These are phyloP conservation scores for Phaethon lepturus DNA, from an alignment of 2,113 vertebrate species.

Conservation along the genomic window DNA sequence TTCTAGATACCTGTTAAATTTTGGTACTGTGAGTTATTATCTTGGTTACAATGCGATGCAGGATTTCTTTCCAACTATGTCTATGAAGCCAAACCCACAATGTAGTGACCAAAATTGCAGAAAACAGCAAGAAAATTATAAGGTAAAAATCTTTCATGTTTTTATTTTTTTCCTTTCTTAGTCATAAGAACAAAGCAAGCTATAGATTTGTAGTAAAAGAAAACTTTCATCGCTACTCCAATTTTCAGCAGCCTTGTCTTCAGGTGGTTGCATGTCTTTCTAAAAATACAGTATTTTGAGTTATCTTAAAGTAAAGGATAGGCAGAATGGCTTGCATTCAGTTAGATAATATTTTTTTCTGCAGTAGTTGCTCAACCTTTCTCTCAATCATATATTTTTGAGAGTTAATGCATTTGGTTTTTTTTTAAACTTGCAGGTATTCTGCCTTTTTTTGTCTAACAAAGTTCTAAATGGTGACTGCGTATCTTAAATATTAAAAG, in stretches of 20 bases:
- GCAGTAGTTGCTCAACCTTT: background rate
- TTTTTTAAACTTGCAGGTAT: background rate
- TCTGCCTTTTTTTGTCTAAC: background rate
- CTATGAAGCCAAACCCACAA: slow-evolving; percentile 94
- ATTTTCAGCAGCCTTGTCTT: background rate
- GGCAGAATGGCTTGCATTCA: background rate
- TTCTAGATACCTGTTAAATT: slow-evolving; percentile 89
- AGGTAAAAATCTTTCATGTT: slow-evolving; percentile 71
- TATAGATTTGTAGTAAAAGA: background rate
- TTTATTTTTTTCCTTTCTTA: background rate
- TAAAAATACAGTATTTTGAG: background rate
- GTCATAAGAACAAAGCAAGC: background rate
- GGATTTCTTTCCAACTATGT: slow-evolving; percentile 96
- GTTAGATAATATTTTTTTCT: background rate
- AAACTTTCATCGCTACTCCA: fast-evolving
- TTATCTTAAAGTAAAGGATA: background rate
- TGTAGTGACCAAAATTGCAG: slow-evolving; percentile 90
- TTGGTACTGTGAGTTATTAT: slow-evolving; percentile 94
- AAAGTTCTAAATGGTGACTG: background rate
- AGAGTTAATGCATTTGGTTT: background rate
- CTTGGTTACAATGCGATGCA: slow-evolving; percentile 98
- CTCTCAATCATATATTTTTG: background rate
- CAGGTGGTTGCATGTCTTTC: background rate
- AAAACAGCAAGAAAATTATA: slow-evolving; percentile 87
- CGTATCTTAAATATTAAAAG: background rate